A percentile compares a stretch with the other conserved stretches of the same genome.
These are phyloP conservation scores for Camponotus fellah DNA, from an alignment of 2,888 invertebrate genomes.

Conservation along the genomic window DNA sequence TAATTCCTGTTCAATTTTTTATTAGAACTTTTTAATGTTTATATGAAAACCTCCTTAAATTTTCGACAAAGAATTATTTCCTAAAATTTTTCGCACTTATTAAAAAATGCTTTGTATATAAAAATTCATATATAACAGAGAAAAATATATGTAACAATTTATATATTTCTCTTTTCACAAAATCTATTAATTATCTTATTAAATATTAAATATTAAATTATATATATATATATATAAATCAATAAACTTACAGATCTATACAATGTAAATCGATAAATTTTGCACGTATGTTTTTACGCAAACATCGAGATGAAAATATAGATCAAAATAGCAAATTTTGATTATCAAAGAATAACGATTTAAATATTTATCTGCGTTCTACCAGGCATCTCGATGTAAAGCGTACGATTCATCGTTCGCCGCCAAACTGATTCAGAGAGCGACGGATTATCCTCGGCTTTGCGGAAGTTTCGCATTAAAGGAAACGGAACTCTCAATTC, in stretches of 20 bases:
- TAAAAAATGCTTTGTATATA: too few relatives aligned
- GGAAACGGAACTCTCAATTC: constrained; percentile 77
- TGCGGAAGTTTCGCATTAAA: constrained; percentile 75
- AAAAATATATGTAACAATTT: too few relatives aligned
- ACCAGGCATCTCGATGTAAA: neutral
- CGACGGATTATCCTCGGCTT: constrained; percentile 59
- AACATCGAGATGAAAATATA: neutral
- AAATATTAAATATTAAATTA: too few relatives aligned
- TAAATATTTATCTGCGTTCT: neutral
- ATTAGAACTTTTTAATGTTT: too few relatives aligned
- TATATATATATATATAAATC: neutral
- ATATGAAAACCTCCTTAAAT: too few relatives aligned
- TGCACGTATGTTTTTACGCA: neutral
- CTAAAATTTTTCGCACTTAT: too few relatives aligned
- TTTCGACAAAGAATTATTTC: too few relatives aligned
- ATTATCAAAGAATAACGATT: neutral
- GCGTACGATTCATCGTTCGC: constrained; percentile 1
- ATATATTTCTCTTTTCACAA: neutral
- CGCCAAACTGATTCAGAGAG: constrained; percentile 26
- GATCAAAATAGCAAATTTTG: neutral
- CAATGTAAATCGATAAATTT: neutral
- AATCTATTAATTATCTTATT: neutral
- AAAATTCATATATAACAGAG: too few relatives aligned
- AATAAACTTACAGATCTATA: neutral
- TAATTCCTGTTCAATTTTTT: too few relatives aligned